Evolutionary conservation across 1,140 invertebrate genomes (phyloP).

Genomic region (Trachelipus rathkii): DNA sequence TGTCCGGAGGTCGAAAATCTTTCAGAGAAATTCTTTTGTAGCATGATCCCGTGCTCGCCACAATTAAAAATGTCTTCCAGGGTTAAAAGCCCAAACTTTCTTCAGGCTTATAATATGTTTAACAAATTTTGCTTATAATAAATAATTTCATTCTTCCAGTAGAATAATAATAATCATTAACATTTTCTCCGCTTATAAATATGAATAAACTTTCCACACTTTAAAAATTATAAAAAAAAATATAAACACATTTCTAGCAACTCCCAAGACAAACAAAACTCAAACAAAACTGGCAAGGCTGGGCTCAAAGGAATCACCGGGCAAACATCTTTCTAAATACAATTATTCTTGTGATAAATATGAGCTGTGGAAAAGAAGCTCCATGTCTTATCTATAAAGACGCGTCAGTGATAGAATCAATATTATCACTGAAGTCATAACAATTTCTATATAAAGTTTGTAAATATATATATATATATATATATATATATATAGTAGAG

Average conservation of each 20-base stretch:
- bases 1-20: slow-evolving; percentile 42
- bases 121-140: no score
- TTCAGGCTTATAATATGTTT: no score
- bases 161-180: no score
- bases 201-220: no score
- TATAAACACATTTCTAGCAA: no score
- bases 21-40: slow-evolving; percentile 45
- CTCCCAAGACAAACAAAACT: not conserved
- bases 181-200: no score
- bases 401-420: not conserved
- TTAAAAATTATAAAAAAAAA: no score
- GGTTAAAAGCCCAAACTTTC: not conserved
- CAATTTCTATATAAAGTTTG: not conserved
- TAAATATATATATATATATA: slow-evolving; percentile 11
- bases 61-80: not conserved
- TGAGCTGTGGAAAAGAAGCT: not conserved
- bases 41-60: slow-evolving; percentile 1
- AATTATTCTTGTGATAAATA: not conserved
- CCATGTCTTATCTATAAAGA: not conserved
- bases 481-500: slow-evolving; percentile 15
- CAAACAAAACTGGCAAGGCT: not conserved
- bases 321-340: not conserved
- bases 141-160: no score
- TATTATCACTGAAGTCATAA: not conserved
- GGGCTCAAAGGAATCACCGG: not conserved